Base-by-base conservation (phyloP, 2,113 vertebrate species). In the Vidua chalybeata region DNA sequence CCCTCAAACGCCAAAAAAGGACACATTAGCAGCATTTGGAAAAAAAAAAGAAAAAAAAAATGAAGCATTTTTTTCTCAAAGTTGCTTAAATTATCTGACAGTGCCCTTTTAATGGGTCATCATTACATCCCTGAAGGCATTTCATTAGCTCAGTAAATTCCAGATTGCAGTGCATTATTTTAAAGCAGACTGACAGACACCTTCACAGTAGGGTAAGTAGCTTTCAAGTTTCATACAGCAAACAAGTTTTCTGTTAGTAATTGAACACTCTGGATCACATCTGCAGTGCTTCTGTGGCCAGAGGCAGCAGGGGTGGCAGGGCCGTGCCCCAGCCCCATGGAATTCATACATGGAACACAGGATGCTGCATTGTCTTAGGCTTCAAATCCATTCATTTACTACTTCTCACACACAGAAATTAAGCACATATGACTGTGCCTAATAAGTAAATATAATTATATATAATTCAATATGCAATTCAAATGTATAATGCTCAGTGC, bases 351-450 rank as follows among this genome's bases (percentile, higher is more conserved):
- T 18, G 43, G 22, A 39, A 69, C 27, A n/a, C 15, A 8, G 6
- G 27, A 20, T 4, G 2, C 14, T 51, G 18, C 4, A 2, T 0
- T 39, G 10, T 22, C 33, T 31, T 35, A 28, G 0, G 0, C 23
- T 76, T 68, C 16, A 26, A 3, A 1, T 13, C 41, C 37, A 1
- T 10, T 35, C 2, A 0, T 23, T 35, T 52, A 59, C 51, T 66
- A 37, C 37, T 37, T 48, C 84, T 74, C 81, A 62, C 1, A 2
- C 6, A 39, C 19, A 31, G 35, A 33, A 73, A 61, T 43, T 30
- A 18, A 73, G 24, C 7, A 56, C 35, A 13, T 6, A 7, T 5
- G 5, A 51, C 45, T 37, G 37, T 11, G n/a, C 20, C 22, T 63
- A 35, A 21, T 33, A 45, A 52, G 14, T 27, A 68, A 67, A 45